Evolutionary conservation across 2,888 invertebrate species (phyloP), one percentile per base, ranked within the genome.

Genomic region (Pilophorus perplexus): DNA sequence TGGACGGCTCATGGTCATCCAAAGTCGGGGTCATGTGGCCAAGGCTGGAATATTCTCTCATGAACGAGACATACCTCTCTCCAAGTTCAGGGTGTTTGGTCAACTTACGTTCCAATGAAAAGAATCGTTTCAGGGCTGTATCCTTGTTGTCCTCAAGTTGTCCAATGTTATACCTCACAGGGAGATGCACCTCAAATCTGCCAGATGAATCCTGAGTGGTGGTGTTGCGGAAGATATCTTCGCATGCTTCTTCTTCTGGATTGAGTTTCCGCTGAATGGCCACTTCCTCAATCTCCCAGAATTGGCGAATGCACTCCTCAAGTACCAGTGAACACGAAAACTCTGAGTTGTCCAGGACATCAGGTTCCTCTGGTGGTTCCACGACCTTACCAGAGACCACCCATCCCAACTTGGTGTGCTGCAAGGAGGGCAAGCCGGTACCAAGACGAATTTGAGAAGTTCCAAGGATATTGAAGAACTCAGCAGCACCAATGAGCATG

Each of bases 21-120:
- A 64, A 46, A 27, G 66, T 60, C 25, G 27, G 8, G 40, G 54
- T 55, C 72, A 73, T 74, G 52, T 74, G 72, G n/a, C 67, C 70
- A 6, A 73, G 25, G 5, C 8, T 8, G 8, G 2, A 3, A 12
- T 50, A 50, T 12, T 50, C 50, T 2, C 25, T 4, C 20, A 73
- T 72, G 62, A 72, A 69, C 0, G 55, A 12, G 1, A 28, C 10
- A 40, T 72, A 72, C n/a, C 68, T 27, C 10, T 60, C 16, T n/a
- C 48, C 22, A 0, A 50, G 8, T 12, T 25, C n/a, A 25, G 40
- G 59, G 18, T 59, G 16, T 3, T 16, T 27, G 18, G 16, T 6
- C 8, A 68, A n/a, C 38, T 48, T 54, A n/a, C 38, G 40, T 60
- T 69, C 66, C 1, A 68, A 14, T 2, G 10, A 10, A 12, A 16